Percentiles rank a stretch among this genome's conserved stretches.
These are phyloP conservation scores for Mystacides longicornis DNA, from an alignment of 2,888 invertebrate species.

Conservation along the genomic window DNA sequence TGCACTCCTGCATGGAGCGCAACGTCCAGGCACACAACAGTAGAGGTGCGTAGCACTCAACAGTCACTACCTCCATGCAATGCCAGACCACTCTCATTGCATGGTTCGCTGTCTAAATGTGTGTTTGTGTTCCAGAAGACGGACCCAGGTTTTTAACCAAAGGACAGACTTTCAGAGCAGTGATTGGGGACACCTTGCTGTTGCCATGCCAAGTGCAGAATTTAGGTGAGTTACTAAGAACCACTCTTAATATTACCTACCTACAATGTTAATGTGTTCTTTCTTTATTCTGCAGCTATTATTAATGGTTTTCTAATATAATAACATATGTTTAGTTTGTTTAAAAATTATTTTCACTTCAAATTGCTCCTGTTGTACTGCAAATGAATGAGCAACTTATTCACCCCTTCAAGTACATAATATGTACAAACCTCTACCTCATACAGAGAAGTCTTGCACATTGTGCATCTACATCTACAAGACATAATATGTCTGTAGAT, in stretches of 20 bases:
- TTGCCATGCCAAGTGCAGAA: slow-evolving; percentile 76
- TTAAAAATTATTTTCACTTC: background rate
- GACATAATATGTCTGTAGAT: background rate
- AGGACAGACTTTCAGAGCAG: slow-evolving; percentile 69
- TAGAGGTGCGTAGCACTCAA: background rate
- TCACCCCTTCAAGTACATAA: no score
- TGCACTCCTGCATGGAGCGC: background rate
- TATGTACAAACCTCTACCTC: no score
- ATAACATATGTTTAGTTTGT: background rate
- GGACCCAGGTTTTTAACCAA: slow-evolving; percentile 66
- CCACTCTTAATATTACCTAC: background rate
- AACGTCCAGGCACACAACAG: background rate
- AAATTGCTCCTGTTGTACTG: no score
- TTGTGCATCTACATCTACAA: no score
- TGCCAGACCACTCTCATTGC: background rate
- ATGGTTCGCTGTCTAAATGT: background rate
- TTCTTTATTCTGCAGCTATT: background rate
- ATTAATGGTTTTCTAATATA: background rate
- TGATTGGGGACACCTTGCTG: slow-evolving; percentile 69
- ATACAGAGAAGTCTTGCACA: no score
- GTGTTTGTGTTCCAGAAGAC: slow-evolving; percentile 36
- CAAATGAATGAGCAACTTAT: no score
- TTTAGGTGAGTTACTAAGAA: slow-evolving; percentile 46
- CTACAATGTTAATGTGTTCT: background rate
- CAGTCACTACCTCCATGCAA: background rate